Evolutionary conservation across 2,888 invertebrate species (phyloP).

Genomic region (Itoplectis maculator): DNA sequence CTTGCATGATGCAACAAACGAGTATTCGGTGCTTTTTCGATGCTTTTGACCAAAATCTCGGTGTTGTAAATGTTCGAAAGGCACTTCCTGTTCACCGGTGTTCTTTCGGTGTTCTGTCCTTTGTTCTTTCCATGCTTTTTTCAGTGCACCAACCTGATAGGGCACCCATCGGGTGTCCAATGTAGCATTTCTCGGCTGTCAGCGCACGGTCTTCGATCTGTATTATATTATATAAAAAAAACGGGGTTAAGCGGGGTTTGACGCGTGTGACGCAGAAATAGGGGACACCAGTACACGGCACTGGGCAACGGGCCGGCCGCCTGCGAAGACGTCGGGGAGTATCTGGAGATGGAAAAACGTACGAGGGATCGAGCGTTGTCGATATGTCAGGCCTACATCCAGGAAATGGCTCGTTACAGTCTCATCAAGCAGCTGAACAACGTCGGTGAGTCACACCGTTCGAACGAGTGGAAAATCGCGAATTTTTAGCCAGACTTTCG

Average conservation of each 20-base stretch:
- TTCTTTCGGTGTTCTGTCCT: too few relatives aligned
- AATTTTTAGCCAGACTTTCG: neutral
- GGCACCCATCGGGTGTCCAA: too few relatives aligned
- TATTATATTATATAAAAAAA: slow-evolving; percentile 57
- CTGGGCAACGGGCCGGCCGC: slow-evolving; percentile 85
- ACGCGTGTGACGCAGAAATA: slow-evolving; percentile 78
- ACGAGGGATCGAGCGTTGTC: slow-evolving; percentile 89
- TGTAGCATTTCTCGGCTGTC: slow-evolving; percentile 1
- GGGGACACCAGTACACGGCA: slow-evolving; percentile 89
- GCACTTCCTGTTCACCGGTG: too few relatives aligned
- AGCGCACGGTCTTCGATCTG: slow-evolving; percentile 61
- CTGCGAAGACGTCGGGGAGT: slow-evolving; percentile 87
- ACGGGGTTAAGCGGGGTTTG: slow-evolving; percentile 65
- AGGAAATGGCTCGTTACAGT: slow-evolving; percentile 89
- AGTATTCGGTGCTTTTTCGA: too few relatives aligned
- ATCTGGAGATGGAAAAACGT: slow-evolving; percentile 88
- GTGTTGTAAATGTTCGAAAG: too few relatives aligned
- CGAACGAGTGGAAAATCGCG: neutral
- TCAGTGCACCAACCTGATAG: too few relatives aligned
- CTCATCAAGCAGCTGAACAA: slow-evolving; percentile 92
- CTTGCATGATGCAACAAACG: too few relatives aligned
- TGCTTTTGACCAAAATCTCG: too few relatives aligned
- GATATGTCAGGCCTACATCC: slow-evolving; percentile 88
- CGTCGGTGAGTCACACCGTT: slow-evolving; percentile 88
- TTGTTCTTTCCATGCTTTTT: too few relatives aligned